These are phyloP conservation scores for Venustoraphidia nigricollis DNA, from an alignment of 2,888 invertebrate species.

Conservation along the genomic window DNA sequence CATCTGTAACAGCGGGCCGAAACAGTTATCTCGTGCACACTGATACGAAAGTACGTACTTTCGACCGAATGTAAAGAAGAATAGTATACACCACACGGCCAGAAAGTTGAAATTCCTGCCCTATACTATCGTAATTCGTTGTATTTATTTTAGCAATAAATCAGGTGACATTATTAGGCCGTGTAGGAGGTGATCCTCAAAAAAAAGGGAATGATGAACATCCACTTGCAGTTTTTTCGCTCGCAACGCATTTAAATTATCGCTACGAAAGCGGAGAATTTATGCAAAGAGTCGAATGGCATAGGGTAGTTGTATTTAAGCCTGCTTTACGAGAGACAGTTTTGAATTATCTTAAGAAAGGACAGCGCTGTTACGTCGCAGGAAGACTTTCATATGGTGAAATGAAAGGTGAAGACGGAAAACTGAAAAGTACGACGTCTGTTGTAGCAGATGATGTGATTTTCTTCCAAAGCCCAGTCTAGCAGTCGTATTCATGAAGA, in stretches of 20 bases:
- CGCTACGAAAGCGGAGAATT: constrained; percentile 65
- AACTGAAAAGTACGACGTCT: constrained; percentile 53
- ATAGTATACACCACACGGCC: too few species aligned
- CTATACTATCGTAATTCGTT: too few species aligned
- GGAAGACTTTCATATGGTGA: constrained; percentile 78
- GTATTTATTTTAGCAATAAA: constrained; percentile 50
- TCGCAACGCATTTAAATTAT: constrained; percentile 81
- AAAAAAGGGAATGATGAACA: constrained; percentile 65
- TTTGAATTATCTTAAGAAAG: constrained; percentile 67
- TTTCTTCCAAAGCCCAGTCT: constrained; percentile 42
- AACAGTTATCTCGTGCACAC: too few species aligned
- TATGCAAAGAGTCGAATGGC: constrained; percentile 84
- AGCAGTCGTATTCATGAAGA: too few species aligned
- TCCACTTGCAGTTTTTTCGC: constrained; percentile 75
- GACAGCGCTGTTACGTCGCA: constrained; percentile 67
- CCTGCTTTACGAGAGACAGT: constrained; percentile 67
- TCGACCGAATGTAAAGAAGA: too few species aligned
- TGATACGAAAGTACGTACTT: too few species aligned
- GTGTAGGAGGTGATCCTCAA: constrained; percentile 82
- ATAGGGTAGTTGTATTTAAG: constrained; percentile 73
- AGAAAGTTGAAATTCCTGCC: too few species aligned
- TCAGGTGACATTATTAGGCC: constrained; percentile 67
- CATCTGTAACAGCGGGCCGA: too few species aligned
- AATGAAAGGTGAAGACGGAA: constrained; percentile 62
- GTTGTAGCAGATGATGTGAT: constrained; percentile 79